A percentile compares a stretch with the other conserved stretches of the same genome.
phyloP scores from a whole-genome alignment of 1,140 invertebrate genomes.

The Drosophila dunni region DNA sequence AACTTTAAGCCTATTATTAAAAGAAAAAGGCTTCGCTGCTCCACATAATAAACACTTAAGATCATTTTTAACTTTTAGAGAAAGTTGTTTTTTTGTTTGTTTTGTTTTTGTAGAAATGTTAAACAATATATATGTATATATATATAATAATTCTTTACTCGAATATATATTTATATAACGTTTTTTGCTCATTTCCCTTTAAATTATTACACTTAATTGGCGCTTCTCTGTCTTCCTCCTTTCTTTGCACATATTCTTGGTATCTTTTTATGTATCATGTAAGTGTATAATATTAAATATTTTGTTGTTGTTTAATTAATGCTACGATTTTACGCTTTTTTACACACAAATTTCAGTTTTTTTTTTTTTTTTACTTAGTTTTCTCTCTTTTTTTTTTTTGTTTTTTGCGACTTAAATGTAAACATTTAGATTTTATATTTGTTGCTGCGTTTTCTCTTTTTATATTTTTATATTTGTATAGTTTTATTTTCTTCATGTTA shows the following conservation, averaged over 20 bases:
- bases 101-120: constrained; percentile 4
- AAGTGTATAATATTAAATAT: constrained; percentile 53
- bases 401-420: constrained; percentile 67
- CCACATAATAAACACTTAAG: constrained; percentile 22
- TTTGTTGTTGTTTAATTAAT: constrained; percentile 53
- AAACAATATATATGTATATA: constrained; percentile 41
- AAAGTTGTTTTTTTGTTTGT: constrained; percentile 20
- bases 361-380: constrained; percentile 52
- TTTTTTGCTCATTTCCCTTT: constrained; percentile 34
- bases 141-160: constrained; percentile 58
- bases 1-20: constrained; percentile 25
- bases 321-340: constrained; percentile 74
- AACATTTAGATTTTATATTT: constrained; percentile 75
- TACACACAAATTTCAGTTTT: constrained; percentile 79
- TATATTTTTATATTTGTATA: constrained; percentile 12
- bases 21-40: constrained; percentile 37
- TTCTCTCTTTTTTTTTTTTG: constrained; percentile 53
- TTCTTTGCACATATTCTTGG: constrained; percentile 46
- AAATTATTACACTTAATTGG: constrained; percentile 71
- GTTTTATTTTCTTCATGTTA: constrained; percentile 47
- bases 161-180: constrained; percentile 49
- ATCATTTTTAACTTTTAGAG: constrained; percentile 32
- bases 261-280: constrained; percentile 52
- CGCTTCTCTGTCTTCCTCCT: constrained; percentile 44
- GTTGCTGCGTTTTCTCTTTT: constrained; percentile 51